Conservation (phyloP, 2,113 vertebrate genomes). For the Vimba vimba region DNA sequence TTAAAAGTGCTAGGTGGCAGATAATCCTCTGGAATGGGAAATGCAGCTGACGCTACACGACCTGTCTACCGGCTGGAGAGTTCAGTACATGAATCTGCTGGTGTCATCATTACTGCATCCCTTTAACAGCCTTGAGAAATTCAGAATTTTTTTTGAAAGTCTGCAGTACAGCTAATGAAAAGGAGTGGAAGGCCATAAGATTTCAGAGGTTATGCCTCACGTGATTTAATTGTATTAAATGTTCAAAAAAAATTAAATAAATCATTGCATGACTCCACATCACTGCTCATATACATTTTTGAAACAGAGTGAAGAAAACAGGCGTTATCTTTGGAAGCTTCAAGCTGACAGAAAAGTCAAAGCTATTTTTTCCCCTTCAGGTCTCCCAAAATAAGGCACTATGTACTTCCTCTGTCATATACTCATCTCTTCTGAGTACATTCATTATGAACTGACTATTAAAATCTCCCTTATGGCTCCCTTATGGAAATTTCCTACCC, state of each 20-base stretch:
- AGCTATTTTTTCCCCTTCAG: neutral
- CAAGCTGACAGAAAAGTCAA: neutral
- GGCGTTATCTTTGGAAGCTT: neutral
- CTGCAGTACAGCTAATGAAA: neutral
- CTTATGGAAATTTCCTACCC: neutral
- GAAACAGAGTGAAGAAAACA: neutral
- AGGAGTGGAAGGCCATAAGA: neutral
- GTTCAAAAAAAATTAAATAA: too few species aligned
- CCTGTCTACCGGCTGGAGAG: neutral
- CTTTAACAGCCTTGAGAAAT: neutral
- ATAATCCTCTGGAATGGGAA: conserved; percentile 45
- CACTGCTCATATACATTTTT: neutral
- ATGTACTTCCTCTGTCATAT: neutral
- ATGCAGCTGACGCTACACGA: conserved; percentile 42
- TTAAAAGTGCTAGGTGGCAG: conserved; percentile 34
- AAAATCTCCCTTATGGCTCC: neutral
- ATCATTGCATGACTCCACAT: neutral
- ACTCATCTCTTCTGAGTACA: neutral
- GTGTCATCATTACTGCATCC: conserved; percentile 11
- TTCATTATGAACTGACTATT: neutral
- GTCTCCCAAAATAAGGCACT: neutral
- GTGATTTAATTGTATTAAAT: too few species aligned
- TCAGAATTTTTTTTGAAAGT: neutral
- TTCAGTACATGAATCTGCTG: conserved; percentile 3
- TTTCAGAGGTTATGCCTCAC: neutral